Conservation (phyloP, 2,888 invertebrate species). For the Philereme transversata region DNA sequence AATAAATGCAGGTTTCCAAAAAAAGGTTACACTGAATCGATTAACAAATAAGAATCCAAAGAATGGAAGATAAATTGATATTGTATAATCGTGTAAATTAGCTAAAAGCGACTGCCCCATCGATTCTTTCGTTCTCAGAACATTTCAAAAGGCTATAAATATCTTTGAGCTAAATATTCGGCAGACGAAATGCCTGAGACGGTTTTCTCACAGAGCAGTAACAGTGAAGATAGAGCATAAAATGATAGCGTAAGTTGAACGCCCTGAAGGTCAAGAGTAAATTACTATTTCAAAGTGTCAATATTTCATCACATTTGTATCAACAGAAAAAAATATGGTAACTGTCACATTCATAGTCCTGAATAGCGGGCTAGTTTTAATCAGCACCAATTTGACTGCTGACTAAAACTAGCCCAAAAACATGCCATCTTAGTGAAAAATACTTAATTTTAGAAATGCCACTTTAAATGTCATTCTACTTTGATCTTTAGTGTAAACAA, state of each 20-base stretch:
- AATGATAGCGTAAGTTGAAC: not conserved
- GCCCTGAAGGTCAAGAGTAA: too few species aligned
- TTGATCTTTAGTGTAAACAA: too few species aligned
- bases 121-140: constrained; percentile 19
- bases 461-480: too few species aligned
- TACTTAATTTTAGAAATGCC: too few species aligned
- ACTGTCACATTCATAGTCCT: too few species aligned
- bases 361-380: too few species aligned
- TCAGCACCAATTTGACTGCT: too few species aligned
- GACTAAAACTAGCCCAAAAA: too few species aligned
- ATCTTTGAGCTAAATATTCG: constrained; percentile 54
- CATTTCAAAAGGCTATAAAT: constrained; percentile 35
- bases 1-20: constrained; percentile 3
- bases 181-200: constrained; percentile 53
- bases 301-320: too few species aligned
- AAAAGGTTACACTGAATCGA: constrained; percentile 8
- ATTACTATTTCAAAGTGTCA: too few species aligned
- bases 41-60: constrained; percentile 9
- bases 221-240: not conserved
- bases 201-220: constrained; percentile 31
- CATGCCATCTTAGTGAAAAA: too few species aligned
- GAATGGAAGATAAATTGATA: constrained; percentile 26
- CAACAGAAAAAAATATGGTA: too few species aligned
- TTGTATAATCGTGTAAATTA: constrained; percentile 27
- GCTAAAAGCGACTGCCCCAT: constrained; percentile 11